phyloP scores from a whole-genome alignment of 1,140 invertebrate genomes.

The Papilio machaon region DNA sequence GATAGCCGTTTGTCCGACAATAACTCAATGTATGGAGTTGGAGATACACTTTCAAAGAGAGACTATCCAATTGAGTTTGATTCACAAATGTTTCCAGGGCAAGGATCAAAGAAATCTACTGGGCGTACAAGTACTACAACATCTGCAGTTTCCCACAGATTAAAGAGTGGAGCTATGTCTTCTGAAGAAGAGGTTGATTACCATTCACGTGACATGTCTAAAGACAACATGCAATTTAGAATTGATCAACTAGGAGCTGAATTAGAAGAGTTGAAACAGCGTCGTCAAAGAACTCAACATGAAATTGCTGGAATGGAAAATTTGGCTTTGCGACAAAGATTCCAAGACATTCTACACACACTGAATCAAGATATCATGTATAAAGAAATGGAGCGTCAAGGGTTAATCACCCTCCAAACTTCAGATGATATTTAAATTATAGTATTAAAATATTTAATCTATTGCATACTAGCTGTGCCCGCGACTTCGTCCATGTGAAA shows the following conservation, averaged over 20 bases:
- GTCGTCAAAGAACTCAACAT: constrained; percentile 89
- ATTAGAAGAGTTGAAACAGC: constrained; percentile 87
- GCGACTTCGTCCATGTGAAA: too few relatives aligned
- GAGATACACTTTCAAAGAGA: constrained; percentile 66
- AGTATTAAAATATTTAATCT: not conserved
- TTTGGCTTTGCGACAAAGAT: constrained; percentile 89
- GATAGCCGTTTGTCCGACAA: constrained; percentile 90
- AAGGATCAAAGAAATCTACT: constrained; percentile 44
- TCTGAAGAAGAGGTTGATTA: constrained; percentile 68
- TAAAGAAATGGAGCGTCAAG: constrained; percentile 88
- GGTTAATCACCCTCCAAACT: constrained; percentile 66
- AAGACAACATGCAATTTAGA: constrained; percentile 81
- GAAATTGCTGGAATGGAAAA: constrained; percentile 95
- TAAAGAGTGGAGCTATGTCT: constrained; percentile 53
- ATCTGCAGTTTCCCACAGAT: constrained; percentile 50
- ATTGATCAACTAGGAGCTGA: constrained; percentile 85
- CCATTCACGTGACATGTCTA: constrained; percentile 57
- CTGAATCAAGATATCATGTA: constrained; percentile 89
- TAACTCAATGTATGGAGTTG: constrained; percentile 85
- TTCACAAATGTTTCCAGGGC: constrained; percentile 59
- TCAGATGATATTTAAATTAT: constrained; percentile 78
- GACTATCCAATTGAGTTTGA: constrained; percentile 59
- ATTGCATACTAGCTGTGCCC: not conserved
- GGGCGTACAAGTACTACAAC: constrained; percentile 45
- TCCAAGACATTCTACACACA: constrained; percentile 91